Percentiles rank a stretch among this genome's conserved stretches.
These are phyloP conservation scores for Margarornis squamiger DNA, from an alignment of 2,797 vertebrate species.

Conservation along the genomic window DNA sequence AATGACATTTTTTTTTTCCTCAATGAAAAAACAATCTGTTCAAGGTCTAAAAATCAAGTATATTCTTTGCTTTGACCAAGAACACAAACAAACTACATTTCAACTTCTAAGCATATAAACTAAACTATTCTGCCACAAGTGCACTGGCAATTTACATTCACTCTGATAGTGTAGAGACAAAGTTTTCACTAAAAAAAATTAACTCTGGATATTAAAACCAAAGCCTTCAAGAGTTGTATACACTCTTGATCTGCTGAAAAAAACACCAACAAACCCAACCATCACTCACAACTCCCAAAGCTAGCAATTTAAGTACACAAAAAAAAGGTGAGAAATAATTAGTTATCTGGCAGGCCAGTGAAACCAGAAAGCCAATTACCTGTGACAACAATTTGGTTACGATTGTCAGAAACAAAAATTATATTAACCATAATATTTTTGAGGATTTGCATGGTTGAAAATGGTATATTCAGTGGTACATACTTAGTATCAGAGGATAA, in stretches of 20 bases:
- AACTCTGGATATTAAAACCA: not conserved
- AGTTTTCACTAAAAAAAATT: not conserved
- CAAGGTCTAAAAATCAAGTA: not conserved
- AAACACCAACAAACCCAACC: not conserved
- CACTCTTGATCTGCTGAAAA: not conserved
- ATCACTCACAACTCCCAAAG: conserved; percentile 8
- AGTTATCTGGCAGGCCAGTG: not conserved
- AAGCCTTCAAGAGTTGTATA: not conserved
- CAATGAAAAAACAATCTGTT: not conserved
- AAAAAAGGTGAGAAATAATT: not conserved
- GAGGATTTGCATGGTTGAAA: not conserved
- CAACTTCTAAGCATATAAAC: not conserved
- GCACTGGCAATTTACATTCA: not conserved
- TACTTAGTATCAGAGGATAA: not conserved
- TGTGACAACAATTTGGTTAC: conserved; percentile 16
- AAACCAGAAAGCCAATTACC: conserved; percentile 56
- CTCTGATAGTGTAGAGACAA: not conserved
- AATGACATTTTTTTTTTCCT: not conserved
- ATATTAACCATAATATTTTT: not conserved
- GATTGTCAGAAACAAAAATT: conserved; percentile 10
- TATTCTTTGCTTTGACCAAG: not conserved
- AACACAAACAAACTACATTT: not conserved
- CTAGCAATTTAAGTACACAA: conserved; percentile 44
- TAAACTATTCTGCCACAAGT: not conserved
- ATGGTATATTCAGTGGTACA: not conserved